Base-by-base conservation (phyloP, 1,140 invertebrate genomes). In the Drosophila micromelanica region DNA sequence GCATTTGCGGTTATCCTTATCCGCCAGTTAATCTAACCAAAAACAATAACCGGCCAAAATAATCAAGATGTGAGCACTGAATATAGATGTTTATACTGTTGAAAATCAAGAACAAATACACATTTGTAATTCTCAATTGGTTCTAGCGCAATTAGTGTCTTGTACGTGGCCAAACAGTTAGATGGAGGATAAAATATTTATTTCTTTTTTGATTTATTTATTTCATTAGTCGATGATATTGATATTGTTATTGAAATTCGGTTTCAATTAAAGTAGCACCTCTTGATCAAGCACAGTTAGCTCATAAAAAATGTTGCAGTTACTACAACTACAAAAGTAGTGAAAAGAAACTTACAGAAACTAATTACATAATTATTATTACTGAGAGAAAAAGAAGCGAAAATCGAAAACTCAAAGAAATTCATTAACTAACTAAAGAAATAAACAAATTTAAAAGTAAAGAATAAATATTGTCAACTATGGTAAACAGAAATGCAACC, bases 391-490 rank as follows among this genome's bases (percentile, higher is more conserved):
- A 35, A 35, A 37, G 8, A 35, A 30, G 30, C 37, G 38, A 23
- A 62, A 37, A 55, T 27, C 54, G n/a, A 56, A 9, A n/a, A 2
- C 30, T 35, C 17, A 68, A 55, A 5, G 11, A 45, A 45, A 48
- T 40, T 32, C 23, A 57, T 43, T 13, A 67, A 73, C 20, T 59
- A 65, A 68, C 40, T 59, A 71, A 79, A 73, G 48, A 48, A 43
- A 76, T 32, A 32, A 32, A 32, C 30, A 32, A 32, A 23, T 32
- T 32, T 63, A 76, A 48, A 54, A 70, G 51, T 46, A 61, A 48
- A 23, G 23, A 54, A 48, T 80, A 73, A 65, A 62, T 80, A 86
- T 71, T 80, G 81, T 86, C 73, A 77, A 76, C 49, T 64, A 75
- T 59, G 52, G 30, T 20, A 64, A 42, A 64, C 32, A 42, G 46